These are phyloP conservation scores for Luperina nickerlii DNA, from an alignment of 2,888 invertebrate genomes.

Conservation along the genomic window DNA sequence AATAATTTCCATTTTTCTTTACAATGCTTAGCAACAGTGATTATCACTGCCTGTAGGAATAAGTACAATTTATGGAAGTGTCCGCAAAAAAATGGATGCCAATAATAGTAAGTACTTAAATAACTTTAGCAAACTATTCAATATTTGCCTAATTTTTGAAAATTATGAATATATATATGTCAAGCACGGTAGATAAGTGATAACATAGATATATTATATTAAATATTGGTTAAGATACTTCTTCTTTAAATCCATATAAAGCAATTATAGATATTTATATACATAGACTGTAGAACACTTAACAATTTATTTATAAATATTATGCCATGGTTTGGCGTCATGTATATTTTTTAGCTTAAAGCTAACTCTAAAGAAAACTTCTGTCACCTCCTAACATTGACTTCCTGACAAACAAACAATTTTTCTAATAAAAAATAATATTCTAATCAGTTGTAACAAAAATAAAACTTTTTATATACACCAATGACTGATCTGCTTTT, in stretches of 20 bases:
- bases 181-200: background rate
- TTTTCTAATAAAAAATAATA: conserved; percentile 10
- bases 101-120: background rate
- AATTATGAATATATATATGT: background rate
- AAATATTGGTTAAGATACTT: background rate
- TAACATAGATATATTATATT: background rate
- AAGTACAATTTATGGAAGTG: background rate
- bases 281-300: conserved; percentile 24
- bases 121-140: background rate
- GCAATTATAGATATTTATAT: conserved; percentile 18
- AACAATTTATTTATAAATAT: conserved; percentile 35
- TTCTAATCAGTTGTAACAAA: conserved; percentile 14
- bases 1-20: background rate
- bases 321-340: conserved; percentile 24
- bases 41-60: background rate
- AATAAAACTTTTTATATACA: conserved; percentile 35
- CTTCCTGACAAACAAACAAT: conserved; percentile 4
- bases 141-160: background rate
- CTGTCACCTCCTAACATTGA: conserved; percentile 23
- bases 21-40: conserved; percentile 5
- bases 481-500: background rate
- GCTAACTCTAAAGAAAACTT: conserved; percentile 29
- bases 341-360: conserved; percentile 23
- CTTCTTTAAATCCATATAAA: background rate
- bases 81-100: background rate